phyloP scores from a whole-genome alignment of 2,113 vertebrate species.

The Hemibates koningsi region DNA sequence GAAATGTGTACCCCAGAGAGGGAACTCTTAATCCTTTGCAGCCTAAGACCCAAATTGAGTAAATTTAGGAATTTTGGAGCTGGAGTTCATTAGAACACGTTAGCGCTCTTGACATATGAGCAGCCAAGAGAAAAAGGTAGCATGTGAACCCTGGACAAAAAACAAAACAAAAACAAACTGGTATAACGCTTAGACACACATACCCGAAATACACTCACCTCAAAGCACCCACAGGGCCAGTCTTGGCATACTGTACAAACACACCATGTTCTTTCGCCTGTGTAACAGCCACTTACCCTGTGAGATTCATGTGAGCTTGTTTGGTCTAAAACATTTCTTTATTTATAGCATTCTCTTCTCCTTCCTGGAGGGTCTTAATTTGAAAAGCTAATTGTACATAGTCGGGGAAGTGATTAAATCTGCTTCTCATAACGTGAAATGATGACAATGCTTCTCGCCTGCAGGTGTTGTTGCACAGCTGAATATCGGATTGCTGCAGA shows the following conservation, averaged over 20 bases:
- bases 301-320: constrained; percentile 36
- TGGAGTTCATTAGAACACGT: constrained; percentile 3
- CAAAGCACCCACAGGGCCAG: not conserved
- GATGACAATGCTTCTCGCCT: not conserved
- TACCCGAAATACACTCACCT: not conserved
- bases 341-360: constrained; percentile 2
- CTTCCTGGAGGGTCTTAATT: not conserved
- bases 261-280: not conserved
- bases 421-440: not conserved
- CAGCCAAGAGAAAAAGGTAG: not conserved
- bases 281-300: not conserved
- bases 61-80: constrained; percentile 2
- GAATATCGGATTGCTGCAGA: not conserved
- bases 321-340: not conserved
- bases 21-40: constrained; percentile 38
- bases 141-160: not conserved
- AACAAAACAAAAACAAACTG: not conserved
- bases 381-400: not conserved
- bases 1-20: constrained; percentile 23
- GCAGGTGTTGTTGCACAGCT: not conserved
- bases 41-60: constrained; percentile 9
- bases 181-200: not conserved
- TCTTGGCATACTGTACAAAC: not conserved
- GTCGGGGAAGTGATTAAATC: not conserved
- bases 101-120: not conserved